phyloP scores from a whole-genome alignment of 2,113 vertebrate genomes.

The Kryptolebias marmoratus region DNA sequence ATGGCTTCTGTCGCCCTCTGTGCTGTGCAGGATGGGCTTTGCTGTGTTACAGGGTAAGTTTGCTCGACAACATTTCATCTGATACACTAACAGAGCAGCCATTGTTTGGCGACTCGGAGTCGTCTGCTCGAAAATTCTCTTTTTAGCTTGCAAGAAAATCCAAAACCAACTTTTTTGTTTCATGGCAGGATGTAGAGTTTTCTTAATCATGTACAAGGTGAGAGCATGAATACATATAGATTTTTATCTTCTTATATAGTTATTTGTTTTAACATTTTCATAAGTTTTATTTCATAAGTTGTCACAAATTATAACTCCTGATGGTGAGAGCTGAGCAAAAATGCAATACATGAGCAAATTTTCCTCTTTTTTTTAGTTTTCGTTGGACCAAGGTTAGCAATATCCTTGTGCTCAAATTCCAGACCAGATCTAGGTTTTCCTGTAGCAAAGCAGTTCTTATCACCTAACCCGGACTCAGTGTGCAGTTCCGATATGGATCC shows the following conservation, averaged over 20 bases:
- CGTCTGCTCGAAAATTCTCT: neutral
- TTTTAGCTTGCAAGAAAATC: neutral
- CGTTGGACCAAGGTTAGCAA: too few species aligned
- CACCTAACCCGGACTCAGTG: too few species aligned
- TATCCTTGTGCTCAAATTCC: too few species aligned
- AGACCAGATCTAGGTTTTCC: too few species aligned
- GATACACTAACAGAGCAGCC: neutral
- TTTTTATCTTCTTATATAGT: neutral
- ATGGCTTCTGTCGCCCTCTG: slow-evolving; percentile 87
- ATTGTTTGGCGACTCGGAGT: neutral
- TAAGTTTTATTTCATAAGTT: too few species aligned
- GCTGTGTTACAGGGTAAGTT: slow-evolving; percentile 87
- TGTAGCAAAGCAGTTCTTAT: too few species aligned
- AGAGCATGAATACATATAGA: too few species aligned
- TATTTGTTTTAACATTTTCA: too few species aligned
- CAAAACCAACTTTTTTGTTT: neutral
- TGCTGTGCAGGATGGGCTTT: slow-evolving; percentile 89
- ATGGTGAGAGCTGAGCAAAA: neutral
- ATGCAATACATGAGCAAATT: neutral
- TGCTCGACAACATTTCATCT: neutral
- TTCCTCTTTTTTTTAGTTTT: too few species aligned
- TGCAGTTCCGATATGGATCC: too few species aligned
- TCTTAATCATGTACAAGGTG: neutral
- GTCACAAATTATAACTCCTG: too few species aligned
- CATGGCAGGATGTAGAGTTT: neutral